Base-by-base conservation (phyloP, 2,113 vertebrate species). In the Petroica traversi region DNA sequence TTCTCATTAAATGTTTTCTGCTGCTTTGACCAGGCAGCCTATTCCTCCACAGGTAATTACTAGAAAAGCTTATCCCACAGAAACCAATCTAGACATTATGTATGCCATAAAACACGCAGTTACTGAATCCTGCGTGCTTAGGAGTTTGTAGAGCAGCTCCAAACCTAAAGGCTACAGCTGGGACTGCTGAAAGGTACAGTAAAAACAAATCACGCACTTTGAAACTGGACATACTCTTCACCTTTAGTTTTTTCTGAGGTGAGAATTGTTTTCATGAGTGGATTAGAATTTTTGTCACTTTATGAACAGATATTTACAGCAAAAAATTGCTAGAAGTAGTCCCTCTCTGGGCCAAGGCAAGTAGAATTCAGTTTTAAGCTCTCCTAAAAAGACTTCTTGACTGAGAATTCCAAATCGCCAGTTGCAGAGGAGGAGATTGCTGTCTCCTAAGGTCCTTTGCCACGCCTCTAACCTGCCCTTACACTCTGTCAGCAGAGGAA, bases 61-160 rank as follows among this genome's bases (percentile, higher is more conserved):
- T 48, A 92, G 77, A 66, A 95, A 75, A 94, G 80, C 73, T 85
- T 92, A 87, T 79, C 41, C 58, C 54, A 75, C 62, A 92, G 84
- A 93, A 93, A 78, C 86, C 59, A 43, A 51, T 59, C 52, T 67
- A 74, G 87, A 34, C 29, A 14, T 18, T 10, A 78, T 26, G 14
- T 52, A 75, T 48, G 45, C 57, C 68, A 46, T 91, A 91, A 89
- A 91, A 52, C 31, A 87, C 0, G 2, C 12, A 17, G 61, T 64
- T 82, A 78, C 69, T 9, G 52, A 83, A 55, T 55, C 80, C 78
- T 94, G 72, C 22, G 1, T 88, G 36, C 79, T 62, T 77, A 46
- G 58, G 64, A 88, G 66, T 51, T 88, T 43, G 67, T 12, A 19
- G 34, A 66, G 10, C 25, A 58, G 62, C 77, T 90, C 33, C 87